Base-by-base conservation (phyloP, 2,888 invertebrate genomes). In the Mesorhabditis spiculigera region DNA sequence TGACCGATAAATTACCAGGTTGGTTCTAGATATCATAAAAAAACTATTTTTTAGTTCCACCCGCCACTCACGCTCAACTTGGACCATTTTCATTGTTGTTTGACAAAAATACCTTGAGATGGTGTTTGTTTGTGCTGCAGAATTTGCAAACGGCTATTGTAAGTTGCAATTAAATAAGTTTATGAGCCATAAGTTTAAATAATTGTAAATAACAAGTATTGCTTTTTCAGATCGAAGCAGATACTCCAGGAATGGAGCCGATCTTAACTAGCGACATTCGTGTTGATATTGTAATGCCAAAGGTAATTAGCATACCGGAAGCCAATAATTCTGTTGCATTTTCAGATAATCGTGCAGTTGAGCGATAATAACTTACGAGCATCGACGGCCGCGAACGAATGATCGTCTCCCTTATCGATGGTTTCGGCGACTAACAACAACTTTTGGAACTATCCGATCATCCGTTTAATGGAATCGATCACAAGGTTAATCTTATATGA, bases 71-170 rank as follows among this genome's bases (percentile, higher is more conserved):
- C 88, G 91, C 93, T 13, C 93, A 95, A 85, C 87, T 95, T 44
- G 94, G 95, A 87, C 97, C 97, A 0, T 90, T 96, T 68, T 91
- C 93, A 81, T 88, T 96, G 63, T 91, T 91, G 66, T 91, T 96
- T 85, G 96, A 98, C 87, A 90, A 92, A 69, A 90, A 91, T 74
- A 95, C 95, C 69, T 90, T 93, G 75, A 88, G 96, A 71, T 98
- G 97, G 97, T 90, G 94, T 69, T 94, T 94, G 85, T 93, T 94
- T 45, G 96, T 98, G 87, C 90, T 91, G 45, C 90, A 95, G 69
- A 94, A 93, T 89, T 90, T 96, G 16, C 90, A 91, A 85, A 91
- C 92, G 79, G 91, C 78, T 42, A 68, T 80, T 66, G 78, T 77
- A 28, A 68, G 73, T 72, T 28, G 28, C 28, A 28, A 28, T 28